phyloP scores from a whole-genome alignment of 2,113 vertebrate species.

The Coturnix japonica region DNA sequence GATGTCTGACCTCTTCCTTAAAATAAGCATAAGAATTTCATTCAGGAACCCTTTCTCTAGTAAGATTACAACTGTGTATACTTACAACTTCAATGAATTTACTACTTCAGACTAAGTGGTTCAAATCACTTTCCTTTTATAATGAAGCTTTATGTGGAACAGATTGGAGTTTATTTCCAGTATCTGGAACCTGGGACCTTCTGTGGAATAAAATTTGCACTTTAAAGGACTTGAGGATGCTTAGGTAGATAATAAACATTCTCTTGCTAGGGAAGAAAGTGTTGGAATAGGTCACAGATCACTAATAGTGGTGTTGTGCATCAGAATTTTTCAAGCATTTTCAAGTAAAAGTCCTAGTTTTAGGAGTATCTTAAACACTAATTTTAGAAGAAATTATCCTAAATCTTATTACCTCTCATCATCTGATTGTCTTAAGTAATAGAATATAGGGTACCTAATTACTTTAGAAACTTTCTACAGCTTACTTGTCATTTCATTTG shows the following conservation, averaged over 20 bases:
- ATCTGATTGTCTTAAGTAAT: not conserved
- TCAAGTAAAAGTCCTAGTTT: not conserved
- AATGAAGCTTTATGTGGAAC: fast-evolving
- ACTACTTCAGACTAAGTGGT: not conserved
- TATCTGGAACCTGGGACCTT: not conserved
- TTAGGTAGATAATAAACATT: not conserved
- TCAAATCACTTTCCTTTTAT: not conserved
- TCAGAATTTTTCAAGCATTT: not conserved
- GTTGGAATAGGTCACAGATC: not conserved
- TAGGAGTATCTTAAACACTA: not conserved
- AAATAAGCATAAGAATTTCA: not conserved
- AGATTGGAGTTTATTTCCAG: not conserved
- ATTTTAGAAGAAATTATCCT: not conserved
- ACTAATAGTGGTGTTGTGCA: not conserved
- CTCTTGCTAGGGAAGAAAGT: not conserved
- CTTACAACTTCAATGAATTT: not conserved
- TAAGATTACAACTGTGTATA: not conserved
- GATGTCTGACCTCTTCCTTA: not conserved
- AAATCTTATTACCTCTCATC: not conserved
- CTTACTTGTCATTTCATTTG: not conserved
- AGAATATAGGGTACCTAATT: not conserved
- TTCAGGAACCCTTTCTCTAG: not conserved
- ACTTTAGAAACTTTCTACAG: not conserved
- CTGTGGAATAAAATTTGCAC: not conserved
- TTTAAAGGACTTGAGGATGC: not conserved